These are phyloP conservation scores for Cliona cf. orientalis DNA, from an alignment of 37 sponge, comb jelly and placozoan species.

Conservation along the genomic window DNA sequence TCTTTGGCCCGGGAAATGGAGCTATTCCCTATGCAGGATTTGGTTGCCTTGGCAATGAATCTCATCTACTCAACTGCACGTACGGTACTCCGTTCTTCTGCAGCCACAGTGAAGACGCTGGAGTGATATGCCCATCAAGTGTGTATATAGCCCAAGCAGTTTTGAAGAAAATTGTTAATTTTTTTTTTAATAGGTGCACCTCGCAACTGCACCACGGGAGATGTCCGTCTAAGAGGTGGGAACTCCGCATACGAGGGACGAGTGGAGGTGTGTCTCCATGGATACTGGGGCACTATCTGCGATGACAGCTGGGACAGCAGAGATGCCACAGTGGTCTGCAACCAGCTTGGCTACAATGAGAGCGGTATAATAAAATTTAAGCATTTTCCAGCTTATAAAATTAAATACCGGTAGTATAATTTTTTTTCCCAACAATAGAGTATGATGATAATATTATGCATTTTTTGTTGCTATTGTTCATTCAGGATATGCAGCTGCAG, in stretches of 20 bases:
- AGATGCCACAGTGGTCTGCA: background rate
- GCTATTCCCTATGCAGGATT: background rate
- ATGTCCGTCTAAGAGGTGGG: background rate
- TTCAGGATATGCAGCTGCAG: background rate
- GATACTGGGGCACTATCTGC: conserved; percentile 4
- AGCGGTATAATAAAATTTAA: too few relatives aligned
- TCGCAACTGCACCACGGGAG: background rate
- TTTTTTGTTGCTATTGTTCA: too few relatives aligned
- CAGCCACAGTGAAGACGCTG: background rate
- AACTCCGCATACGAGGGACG: background rate
- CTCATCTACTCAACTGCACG: background rate
- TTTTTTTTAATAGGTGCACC: background rate
- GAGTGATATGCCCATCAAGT: conserved; percentile 19
- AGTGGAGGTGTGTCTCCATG: conserved; percentile 2
- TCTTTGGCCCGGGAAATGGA: conserved; percentile 1
- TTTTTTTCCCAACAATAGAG: too few relatives aligned
- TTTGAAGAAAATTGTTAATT: too few relatives aligned
- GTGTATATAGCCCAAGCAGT: too few relatives aligned
- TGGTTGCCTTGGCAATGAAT: background rate
- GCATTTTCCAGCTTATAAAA: too few relatives aligned
- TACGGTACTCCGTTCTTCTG: background rate
- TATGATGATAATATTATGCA: too few relatives aligned
- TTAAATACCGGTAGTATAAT: too few relatives aligned
- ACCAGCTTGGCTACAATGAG: conserved; percentile 11
- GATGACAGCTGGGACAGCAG: background rate